phyloP scores from a whole-genome alignment of 64 coral and sea anemone genomes.

The Porites lutea region DNA sequence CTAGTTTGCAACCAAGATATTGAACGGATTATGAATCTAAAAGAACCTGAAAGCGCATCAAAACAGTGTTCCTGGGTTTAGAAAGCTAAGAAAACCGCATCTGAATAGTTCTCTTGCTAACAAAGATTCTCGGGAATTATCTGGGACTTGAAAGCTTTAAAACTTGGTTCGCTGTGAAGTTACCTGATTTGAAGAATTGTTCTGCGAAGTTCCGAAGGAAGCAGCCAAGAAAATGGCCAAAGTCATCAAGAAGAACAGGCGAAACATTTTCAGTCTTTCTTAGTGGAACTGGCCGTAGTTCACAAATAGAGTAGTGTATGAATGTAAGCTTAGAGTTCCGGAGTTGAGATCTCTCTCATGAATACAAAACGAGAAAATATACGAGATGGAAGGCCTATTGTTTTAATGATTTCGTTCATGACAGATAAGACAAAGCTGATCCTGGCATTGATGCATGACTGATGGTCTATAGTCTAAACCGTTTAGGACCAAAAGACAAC shows the following conservation, averaged over 20 bases:
- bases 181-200: not conserved
- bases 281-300: not conserved
- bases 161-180: not conserved
- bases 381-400: not conserved
- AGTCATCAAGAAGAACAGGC: not conserved
- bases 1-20: no score
- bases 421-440: not conserved
- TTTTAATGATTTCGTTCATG: not conserved
- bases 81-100: no score
- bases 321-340: no score
- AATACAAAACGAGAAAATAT: not conserved
- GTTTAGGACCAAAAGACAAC: no score
- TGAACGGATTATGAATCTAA: no score
- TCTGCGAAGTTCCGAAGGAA: not conserved
- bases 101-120: no score
- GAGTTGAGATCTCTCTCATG: not conserved
- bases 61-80: no score
- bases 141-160: no score
- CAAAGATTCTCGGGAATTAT: no score
- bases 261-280: not conserved
- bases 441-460: not conserved
- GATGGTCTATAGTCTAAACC: no score
- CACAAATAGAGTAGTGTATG: not conserved
- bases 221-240: not conserved
- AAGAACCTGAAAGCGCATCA: no score